Percentiles rank a stretch among this genome's conserved stretches.
phyloP scores from a whole-genome alignment of 1,140 invertebrate genomes.

The Aleiodes sp. region DNA sequence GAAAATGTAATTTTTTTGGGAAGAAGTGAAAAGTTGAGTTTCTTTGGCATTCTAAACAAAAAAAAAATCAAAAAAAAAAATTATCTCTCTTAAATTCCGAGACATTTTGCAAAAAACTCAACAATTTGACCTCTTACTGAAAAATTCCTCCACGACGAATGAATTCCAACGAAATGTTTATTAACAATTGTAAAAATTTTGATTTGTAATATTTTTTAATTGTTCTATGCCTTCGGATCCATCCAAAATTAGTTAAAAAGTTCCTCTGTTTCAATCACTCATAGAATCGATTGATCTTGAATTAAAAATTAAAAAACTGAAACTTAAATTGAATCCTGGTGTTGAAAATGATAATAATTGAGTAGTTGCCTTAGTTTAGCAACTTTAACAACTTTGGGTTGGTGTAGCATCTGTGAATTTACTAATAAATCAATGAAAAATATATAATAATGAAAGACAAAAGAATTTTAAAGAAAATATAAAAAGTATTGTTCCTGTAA shows the following conservation, averaged over 20 bases:
- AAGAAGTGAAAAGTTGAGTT: no score
- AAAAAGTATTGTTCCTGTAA: background rate
- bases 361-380: background rate
- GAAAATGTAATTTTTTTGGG: no score
- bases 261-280: background rate
- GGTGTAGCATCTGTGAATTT: background rate
- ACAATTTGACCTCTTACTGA: background rate
- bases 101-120: no score
- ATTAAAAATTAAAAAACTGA: background rate
- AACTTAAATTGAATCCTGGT: background rate
- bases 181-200: background rate
- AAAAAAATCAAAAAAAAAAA: no score
- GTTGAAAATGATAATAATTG: background rate
- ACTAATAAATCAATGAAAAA: no score
- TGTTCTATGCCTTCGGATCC: background rate
- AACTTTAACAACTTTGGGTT: background rate
- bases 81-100: no score
- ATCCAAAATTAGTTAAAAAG: constrained; percentile 4
- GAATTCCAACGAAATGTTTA: no score
- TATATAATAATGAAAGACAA: background rate
- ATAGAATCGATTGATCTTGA: background rate
- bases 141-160: background rate
- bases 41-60: no score
- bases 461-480: background rate
- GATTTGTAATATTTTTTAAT: background rate